Evolutionary conservation across 2,888 invertebrate species (phyloP).

Genomic region (Nowickia ferox): DNA sequence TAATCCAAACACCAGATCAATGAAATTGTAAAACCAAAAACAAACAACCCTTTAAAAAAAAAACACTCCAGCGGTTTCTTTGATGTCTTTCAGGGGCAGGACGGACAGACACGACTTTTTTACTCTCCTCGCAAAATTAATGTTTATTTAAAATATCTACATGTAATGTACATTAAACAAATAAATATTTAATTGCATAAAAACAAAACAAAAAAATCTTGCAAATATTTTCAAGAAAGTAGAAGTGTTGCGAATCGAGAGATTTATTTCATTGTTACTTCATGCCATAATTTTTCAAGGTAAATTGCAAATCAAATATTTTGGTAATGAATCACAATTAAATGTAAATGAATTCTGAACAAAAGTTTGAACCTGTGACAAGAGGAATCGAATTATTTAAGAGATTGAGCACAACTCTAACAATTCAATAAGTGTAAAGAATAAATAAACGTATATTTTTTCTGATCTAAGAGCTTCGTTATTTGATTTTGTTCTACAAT

Average conservation of each 20-base stretch:
- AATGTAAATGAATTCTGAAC: too few relatives aligned
- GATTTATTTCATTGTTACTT: background rate
- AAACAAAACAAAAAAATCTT: background rate
- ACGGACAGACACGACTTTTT: background rate
- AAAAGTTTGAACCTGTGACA: too few relatives aligned
- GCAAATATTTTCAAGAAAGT: slow-evolving; percentile 44
- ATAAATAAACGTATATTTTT: too few relatives aligned
- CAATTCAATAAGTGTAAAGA: too few relatives aligned
- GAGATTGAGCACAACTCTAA: too few relatives aligned
- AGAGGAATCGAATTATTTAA: too few relatives aligned
- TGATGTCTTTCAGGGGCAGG: slow-evolving; percentile 14
- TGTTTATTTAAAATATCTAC: slow-evolving; percentile 25
- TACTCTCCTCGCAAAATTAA: background rate
- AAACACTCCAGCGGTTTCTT: slow-evolving; percentile 3
- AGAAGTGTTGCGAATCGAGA: slow-evolving; percentile 21
- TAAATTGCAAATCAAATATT: slow-evolving; percentile 5
- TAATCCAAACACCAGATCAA: slow-evolving; percentile 16
- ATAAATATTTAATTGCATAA: slow-evolving; percentile 30
- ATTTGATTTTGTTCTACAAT: too few relatives aligned
- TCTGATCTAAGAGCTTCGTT: too few relatives aligned
- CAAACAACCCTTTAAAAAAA: background rate
- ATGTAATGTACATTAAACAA: slow-evolving; percentile 36
- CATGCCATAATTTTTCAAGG: background rate
- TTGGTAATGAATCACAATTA: background rate
- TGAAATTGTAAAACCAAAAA: slow-evolving; percentile 31